Base-by-base conservation (phyloP, 2,888 invertebrate genomes). In the Hemaris fuciformis region DNA sequence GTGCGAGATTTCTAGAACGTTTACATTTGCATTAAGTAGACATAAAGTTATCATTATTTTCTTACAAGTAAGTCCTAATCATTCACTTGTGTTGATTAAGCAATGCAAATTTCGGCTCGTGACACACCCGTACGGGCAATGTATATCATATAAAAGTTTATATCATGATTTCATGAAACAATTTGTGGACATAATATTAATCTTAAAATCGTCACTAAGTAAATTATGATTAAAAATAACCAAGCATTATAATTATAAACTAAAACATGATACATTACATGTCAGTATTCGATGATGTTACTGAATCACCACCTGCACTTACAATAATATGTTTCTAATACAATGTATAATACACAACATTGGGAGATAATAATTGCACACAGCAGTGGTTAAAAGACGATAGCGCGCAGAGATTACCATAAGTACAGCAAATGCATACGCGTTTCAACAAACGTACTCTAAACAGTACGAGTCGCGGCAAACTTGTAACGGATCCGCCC, bases 1-100 rank as follows among this genome's bases (percentile, higher is more conserved):
- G 92, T 92, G 92, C 92, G 92, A 92, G 91, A 92, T 92, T 92
- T 91, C 91, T 91, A 92, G 88, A 89, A 91, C 88, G 92, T 92
- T 91, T 91, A 91, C 91, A 91, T 89, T 92, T 91, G 92, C 91
- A 89, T 91, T 92, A 92, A 91, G 92, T 92, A 92, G 92, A 91
- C 90, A 91, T 90, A 90, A 87, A 89, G 88, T 88, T 90, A 91
- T 86, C 83, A 87, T 89, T 87, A 89, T 88, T 85, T 84, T 83
- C 91, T 92, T 91, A 91, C 86, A 90, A 84, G 87, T 92, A 89
- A 91, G 88, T 91, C 91, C 89, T 90, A 89, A 84, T 83, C 80
- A 83, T 88, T 87, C 90, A 89, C 89, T 88, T 90, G 90, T 88
- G 85, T 88, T 86, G 80, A 85, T 84, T 86, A 88, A 91, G 88